Base-by-base conservation (phyloP, 2,797 vertebrate species). In the Periophthalmus magnuspinnatus region DNA sequence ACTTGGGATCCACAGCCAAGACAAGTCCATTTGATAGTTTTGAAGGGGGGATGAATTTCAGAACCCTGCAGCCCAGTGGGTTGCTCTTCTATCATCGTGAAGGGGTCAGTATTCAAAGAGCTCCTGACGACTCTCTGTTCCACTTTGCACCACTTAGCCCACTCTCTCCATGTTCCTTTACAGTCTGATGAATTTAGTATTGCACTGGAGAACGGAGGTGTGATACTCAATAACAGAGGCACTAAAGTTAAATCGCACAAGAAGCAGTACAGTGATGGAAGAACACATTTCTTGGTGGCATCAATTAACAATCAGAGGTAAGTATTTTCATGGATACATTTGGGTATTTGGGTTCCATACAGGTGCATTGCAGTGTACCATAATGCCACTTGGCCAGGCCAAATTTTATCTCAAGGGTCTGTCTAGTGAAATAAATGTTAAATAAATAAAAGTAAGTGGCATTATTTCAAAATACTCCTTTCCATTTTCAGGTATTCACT, bases 21-120 rank as follows among this genome's bases (percentile, higher is more conserved):
- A 89, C 94, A 50, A 94, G 94, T 13, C 94, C 95, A 32, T 95
- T 97, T 28, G 87, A 92, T 73, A 91, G 83, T 36, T 99, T 98
- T 57, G 97, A 99, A 90, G 96, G 95, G 82, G 97, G 97, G 33
- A 93, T 99, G 79, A 97, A 94, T 89, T 99, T 99, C 82, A 93
- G 86, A 83, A 98, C 97, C 0, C 70, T 95, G 65, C 95, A 96
- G 79, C 92, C 97, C 68, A 95, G 82, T 0, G 97, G 97, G 34
- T 87, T 98, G 2, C 86, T 99, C 7, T 97, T 98, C 88, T 96
- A 96, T 83, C 94, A 92, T 80, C 87, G 69, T 67, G 93, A 97
- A 57, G 96, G 93, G 92, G 97, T 14, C 19, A 54, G 32, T 14
- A 60, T 50, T 32, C 17, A 50, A 17, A 45, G 36, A 62, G n/a